These are phyloP conservation scores for Hecatera dysodea DNA, from an alignment of 2,888 invertebrate genomes.

Conservation along the genomic window DNA sequence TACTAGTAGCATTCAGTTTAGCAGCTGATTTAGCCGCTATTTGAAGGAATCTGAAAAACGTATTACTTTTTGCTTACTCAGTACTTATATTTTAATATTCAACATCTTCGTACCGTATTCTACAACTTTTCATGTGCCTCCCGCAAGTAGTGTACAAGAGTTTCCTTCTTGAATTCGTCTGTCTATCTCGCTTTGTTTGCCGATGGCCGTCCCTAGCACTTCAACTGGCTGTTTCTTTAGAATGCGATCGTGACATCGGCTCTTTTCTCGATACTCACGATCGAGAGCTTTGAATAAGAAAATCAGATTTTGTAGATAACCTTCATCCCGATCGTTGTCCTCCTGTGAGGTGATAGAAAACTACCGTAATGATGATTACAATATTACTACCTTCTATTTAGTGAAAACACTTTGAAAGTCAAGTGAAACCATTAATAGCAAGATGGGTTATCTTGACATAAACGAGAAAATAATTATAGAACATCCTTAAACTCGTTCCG, in stretches of 20 bases:
- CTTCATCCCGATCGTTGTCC: not conserved
- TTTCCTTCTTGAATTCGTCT: not conserved
- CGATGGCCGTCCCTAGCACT: not conserved
- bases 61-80: not conserved
- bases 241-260: not conserved
- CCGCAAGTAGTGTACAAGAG: not conserved
- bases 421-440: conserved; percentile 13
- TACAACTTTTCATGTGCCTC: not conserved
- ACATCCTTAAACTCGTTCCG: conserved; percentile 41
- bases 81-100: not conserved
- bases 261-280: not conserved
- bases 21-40: not conserved
- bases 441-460: conserved; percentile 7
- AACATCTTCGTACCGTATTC: not conserved
- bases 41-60: not conserved
- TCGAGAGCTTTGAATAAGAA: not conserved
- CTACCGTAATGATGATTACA: not conserved
- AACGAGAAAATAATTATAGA: conserved; percentile 47
- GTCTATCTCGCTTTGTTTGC: not conserved
- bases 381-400: not conserved
- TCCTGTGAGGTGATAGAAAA: not conserved
- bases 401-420: conserved; percentile 11
- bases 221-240: not conserved
- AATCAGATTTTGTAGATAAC: not conserved
- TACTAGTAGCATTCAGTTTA: not conserved